These are phyloP conservation scores for Aleiodes testaceus DNA, from an alignment of 2,888 invertebrate genomes.

Conservation along the genomic window DNA sequence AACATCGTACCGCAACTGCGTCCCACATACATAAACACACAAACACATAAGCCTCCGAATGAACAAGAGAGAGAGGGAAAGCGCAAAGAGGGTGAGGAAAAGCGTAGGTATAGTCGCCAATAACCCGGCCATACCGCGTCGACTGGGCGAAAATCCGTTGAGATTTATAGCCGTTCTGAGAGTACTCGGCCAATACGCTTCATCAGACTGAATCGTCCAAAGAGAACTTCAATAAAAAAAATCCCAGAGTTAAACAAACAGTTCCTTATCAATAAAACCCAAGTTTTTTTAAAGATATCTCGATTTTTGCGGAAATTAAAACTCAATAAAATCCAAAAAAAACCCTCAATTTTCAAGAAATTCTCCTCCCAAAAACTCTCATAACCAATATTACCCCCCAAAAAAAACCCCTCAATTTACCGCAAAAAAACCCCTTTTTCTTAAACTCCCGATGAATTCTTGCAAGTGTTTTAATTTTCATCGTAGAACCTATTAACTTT, in stretches of 20 bases:
- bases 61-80: slow-evolving; percentile 9
- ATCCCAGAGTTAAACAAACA: neutral
- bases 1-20: slow-evolving; percentile 41
- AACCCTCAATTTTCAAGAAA: neutral
- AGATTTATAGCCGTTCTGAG: slow-evolving; percentile 41
- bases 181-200: slow-evolving; percentile 35
- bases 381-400: no score
- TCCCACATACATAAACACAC: slow-evolving; percentile 29
- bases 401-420: no score
- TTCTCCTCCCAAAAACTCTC: no score
- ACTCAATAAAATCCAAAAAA: no score
- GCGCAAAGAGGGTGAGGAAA: slow-evolving; percentile 9
- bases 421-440: no score
- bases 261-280: neutral
- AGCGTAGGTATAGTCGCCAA: slow-evolving; percentile 31
- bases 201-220: slow-evolving; percentile 33
- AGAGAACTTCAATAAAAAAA: slow-evolving; percentile 9
- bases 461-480: slow-evolving; percentile 70
- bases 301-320: no score
- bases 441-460: neutral
- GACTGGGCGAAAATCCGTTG: slow-evolving; percentile 37
- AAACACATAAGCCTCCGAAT: neutral
- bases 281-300: neutral
- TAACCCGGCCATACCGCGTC: slow-evolving; percentile 33
- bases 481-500: slow-evolving; percentile 71